These are phyloP conservation scores for Aporrectodea caliginosa DNA, from an alignment of 1,140 invertebrate genomes.

Conservation along the genomic window DNA sequence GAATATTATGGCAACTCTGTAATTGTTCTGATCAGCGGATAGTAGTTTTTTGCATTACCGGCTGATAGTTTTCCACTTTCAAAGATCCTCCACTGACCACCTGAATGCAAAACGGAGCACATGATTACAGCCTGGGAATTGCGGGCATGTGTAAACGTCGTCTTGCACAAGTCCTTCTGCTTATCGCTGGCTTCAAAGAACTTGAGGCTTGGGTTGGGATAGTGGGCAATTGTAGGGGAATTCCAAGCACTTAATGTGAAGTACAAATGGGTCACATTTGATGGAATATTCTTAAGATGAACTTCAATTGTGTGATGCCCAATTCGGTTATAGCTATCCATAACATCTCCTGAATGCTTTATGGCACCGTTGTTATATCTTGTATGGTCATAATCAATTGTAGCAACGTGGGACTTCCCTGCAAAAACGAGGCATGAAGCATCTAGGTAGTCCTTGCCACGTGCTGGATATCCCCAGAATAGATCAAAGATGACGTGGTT, in stretches of 20 bases:
- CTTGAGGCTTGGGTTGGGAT: constrained; percentile 39
- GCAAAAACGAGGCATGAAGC: constrained; percentile 38
- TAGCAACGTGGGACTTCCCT: constrained; percentile 11
- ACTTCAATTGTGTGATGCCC: constrained; percentile 41
- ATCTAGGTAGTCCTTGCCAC: constrained; percentile 38
- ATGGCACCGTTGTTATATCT: constrained; percentile 6
- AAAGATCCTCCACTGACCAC: constrained; percentile 38
- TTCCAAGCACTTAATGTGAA: constrained; percentile 41
- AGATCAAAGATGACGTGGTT: constrained; percentile 41
- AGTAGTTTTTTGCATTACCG: constrained; percentile 38
- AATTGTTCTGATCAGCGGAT: constrained; percentile 1
- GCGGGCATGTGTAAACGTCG: constrained; percentile 37
- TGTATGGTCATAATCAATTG: not conserved
- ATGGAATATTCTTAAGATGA: constrained; percentile 35
- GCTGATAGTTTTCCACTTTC: constrained; percentile 38
- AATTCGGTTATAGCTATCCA: constrained; percentile 33
- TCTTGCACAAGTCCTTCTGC: constrained; percentile 37
- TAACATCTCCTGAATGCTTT: constrained; percentile 39
- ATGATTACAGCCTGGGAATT: constrained; percentile 39
- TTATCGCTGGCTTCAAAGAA: constrained; percentile 38
- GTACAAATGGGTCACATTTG: constrained; percentile 36
- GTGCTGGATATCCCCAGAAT: constrained; percentile 40
- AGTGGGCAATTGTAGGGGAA: constrained; percentile 37
- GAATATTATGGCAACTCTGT: not conserved
- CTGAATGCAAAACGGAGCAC: constrained; percentile 37